Percentiles rank a stretch among this genome's conserved stretches.
phyloP scores from a whole-genome alignment of 2,797 vertebrate species.

The Phalloptychus januarius region DNA sequence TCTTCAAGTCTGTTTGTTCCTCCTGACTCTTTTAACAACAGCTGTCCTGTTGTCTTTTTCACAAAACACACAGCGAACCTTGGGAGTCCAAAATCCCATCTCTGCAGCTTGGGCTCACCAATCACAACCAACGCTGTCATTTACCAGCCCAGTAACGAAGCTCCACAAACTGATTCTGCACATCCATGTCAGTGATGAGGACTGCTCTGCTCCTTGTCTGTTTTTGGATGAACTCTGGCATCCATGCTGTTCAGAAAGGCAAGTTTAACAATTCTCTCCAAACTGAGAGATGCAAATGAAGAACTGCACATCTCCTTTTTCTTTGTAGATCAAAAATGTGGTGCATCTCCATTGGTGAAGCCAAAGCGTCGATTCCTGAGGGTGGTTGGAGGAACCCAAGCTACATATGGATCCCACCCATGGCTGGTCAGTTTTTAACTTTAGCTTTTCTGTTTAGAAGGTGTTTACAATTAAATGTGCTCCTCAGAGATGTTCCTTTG shows the following conservation, averaged over 20 bases:
- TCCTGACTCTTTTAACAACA: slow-evolving; percentile 1
- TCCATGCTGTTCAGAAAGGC: slow-evolving; percentile 50
- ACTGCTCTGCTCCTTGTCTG: slow-evolving; percentile 54
- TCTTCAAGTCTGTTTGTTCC: slow-evolving; percentile 17
- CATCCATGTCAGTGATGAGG: slow-evolving; percentile 50
- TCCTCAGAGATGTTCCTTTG: neutral
- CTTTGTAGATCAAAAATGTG: slow-evolving; percentile 72
- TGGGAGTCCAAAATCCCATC: neutral
- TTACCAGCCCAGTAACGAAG: slow-evolving; percentile 16
- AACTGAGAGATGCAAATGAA: neutral
- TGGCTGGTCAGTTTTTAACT: slow-evolving; percentile 71
- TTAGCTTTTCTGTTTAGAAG: neutral
- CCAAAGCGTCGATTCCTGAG: slow-evolving; percentile 49
- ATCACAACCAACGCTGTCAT: neutral
- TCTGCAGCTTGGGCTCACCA: neutral
- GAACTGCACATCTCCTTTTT: neutral
- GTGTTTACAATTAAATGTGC: neutral
- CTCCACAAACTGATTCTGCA: slow-evolving; percentile 1
- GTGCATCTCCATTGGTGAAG: slow-evolving; percentile 39
- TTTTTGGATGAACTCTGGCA: slow-evolving; percentile 30
- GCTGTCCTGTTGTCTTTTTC: neutral
- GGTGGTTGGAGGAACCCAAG: slow-evolving; percentile 75
- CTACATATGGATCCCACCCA: slow-evolving; percentile 72
- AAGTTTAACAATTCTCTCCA: slow-evolving; percentile 3
- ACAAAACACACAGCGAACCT: neutral